phyloP scores from a whole-genome alignment of 2,888 invertebrate genomes.

The Sphaerophoria taeniata region DNA sequence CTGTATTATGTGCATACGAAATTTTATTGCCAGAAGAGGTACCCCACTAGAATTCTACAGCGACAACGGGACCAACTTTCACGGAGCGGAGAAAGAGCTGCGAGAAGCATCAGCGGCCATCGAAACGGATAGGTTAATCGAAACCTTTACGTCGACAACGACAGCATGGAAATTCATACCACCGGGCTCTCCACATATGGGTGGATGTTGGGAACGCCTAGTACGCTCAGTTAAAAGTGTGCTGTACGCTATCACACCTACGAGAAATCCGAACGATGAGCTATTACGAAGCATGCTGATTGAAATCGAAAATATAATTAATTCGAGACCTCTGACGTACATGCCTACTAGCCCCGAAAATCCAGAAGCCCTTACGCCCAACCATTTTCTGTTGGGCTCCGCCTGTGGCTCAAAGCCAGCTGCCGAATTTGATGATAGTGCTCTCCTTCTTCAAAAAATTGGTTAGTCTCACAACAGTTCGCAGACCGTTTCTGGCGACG shows the following conservation, averaged over 20 bases:
- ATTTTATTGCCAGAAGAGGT: slow-evolving; percentile 46
- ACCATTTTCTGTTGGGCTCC: too few relatives aligned
- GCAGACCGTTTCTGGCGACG: slow-evolving; percentile 21
- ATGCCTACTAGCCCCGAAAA: too few relatives aligned
- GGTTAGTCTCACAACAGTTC: slow-evolving; percentile 13
- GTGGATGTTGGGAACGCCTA: slow-evolving; percentile 2
- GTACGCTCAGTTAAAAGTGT: slow-evolving; percentile 10
- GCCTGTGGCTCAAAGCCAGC: too few relatives aligned
- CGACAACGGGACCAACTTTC: slow-evolving; percentile 49
- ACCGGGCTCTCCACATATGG: slow-evolving; percentile 27
- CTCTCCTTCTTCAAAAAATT: slow-evolving; percentile 17
- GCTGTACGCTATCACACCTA: not conserved
- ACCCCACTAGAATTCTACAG: slow-evolving; percentile 38
- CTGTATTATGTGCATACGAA: slow-evolving; percentile 32
- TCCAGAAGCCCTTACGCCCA: too few relatives aligned
- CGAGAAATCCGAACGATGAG: not conserved
- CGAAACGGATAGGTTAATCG: not conserved
- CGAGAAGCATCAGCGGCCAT: slow-evolving; percentile 20
- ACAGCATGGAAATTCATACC: slow-evolving; percentile 25
- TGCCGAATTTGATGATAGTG: too few relatives aligned
- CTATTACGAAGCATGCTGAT: not conserved
- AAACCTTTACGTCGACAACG: not conserved
- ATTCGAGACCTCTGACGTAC: not conserved
- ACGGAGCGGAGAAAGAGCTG: slow-evolving; percentile 53
- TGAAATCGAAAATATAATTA: not conserved